A percentile compares a stretch with the other conserved stretches of the same genome.
phyloP scores from a whole-genome alignment of 2,797 vertebrate genomes.

The Anisognathus igniventris region DNA sequence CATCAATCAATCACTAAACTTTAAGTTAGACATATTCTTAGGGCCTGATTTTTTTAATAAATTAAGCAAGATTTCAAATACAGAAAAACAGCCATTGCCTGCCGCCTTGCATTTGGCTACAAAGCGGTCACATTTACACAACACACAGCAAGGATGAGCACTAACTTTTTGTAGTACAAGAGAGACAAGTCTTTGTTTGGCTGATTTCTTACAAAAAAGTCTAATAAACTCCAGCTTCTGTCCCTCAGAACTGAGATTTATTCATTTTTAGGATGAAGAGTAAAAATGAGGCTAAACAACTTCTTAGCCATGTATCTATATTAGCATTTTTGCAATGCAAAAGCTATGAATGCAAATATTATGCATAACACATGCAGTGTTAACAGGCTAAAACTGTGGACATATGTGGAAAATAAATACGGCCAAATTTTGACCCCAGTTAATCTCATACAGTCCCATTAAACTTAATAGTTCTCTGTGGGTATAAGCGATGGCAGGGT shows the following conservation, averaged over 20 bases:
- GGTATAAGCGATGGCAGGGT: not conserved
- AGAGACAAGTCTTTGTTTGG: not conserved
- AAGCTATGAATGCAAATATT: fast-evolving
- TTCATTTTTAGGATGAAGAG: not conserved
- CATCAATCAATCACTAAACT: not conserved
- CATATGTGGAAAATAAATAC: not conserved
- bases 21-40: not conserved
- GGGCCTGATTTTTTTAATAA: not conserved
- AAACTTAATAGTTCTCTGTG: not conserved
- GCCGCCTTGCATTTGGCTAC: not conserved
- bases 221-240: not conserved
- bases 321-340: not conserved
- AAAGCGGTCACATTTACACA: fast-evolving
- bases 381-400: not conserved
- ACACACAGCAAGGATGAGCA: not conserved
- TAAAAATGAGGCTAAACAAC: not conserved
- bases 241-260: not conserved
- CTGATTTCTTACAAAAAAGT: not conserved
- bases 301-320: not conserved
- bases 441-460: not conserved
- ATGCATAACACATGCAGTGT: fast-evolving
- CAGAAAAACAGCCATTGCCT: not conserved
- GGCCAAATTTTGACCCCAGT: not conserved
- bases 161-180: not conserved
- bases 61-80: not conserved